These are phyloP conservation scores for Chrysolina haemoptera DNA, from an alignment of 2,888 invertebrate genomes.

Conservation along the genomic window DNA sequence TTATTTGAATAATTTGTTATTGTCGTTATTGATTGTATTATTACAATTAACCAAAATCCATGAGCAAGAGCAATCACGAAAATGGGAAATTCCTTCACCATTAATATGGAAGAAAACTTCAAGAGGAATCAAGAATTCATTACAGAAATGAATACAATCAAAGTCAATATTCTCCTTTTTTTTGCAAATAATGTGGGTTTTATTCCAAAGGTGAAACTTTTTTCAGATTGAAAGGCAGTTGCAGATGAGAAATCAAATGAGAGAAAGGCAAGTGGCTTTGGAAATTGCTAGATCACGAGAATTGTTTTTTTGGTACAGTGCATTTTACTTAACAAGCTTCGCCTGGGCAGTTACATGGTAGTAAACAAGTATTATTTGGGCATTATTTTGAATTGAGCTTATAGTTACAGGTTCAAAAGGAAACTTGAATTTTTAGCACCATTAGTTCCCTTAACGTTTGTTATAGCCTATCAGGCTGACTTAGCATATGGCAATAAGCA, in stretches of 20 bases:
- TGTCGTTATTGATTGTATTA: too few relatives aligned
- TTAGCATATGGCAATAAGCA: slow-evolving; percentile 85
- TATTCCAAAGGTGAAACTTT: slow-evolving; percentile 39
- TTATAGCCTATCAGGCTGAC: slow-evolving; percentile 82
- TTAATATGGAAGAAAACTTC: slow-evolving; percentile 79
- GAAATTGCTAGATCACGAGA: slow-evolving; percentile 81
- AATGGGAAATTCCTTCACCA: slow-evolving; percentile 76
- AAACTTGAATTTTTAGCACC: slow-evolving; percentile 77
- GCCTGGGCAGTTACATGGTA: slow-evolving; percentile 73
- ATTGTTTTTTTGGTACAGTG: slow-evolving; percentile 80
- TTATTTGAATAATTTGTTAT: too few relatives aligned
- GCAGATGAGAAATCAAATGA: slow-evolving; percentile 85
- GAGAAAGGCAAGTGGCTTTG: slow-evolving; percentile 81
- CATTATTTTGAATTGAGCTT: slow-evolving; percentile 31
- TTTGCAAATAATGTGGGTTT: neutral
- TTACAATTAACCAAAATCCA: neutral
- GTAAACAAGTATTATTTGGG: slow-evolving; percentile 30
- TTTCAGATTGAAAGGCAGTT: slow-evolving; percentile 84
- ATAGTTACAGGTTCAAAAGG: slow-evolving; percentile 65
- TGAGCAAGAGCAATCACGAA: neutral
- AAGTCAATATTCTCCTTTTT: slow-evolving; percentile 68
- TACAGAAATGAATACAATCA: slow-evolving; percentile 77
- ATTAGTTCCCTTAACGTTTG: slow-evolving; percentile 80
- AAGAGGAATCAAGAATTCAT: slow-evolving; percentile 81
- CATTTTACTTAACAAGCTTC: slow-evolving; percentile 77